Evolutionary conservation across 2,888 invertebrate genomes (phyloP).

Genomic region (Rugalucina vietnamica): DNA sequence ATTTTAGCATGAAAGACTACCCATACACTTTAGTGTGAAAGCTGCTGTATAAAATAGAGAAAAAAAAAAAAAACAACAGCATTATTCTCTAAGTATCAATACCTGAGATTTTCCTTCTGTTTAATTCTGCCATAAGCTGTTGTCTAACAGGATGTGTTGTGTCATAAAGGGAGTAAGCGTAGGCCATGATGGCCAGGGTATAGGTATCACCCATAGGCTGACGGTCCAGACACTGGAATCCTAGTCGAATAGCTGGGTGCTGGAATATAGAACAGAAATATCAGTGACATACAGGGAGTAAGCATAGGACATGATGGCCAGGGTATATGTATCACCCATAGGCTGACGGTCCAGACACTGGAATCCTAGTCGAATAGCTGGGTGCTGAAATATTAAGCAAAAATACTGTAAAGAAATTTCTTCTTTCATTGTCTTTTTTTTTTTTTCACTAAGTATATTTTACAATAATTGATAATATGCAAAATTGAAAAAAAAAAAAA

Average conservation of each 20-base stretch:
- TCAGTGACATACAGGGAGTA: slow-evolving; percentile 67
- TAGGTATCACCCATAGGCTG: slow-evolving; percentile 74
- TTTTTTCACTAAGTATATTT: too few species aligned
- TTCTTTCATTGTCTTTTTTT: too few species aligned
- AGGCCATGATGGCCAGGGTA: slow-evolving; percentile 74
- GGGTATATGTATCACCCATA: slow-evolving; percentile 75
- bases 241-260: slow-evolving; percentile 47
- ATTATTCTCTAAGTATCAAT: too few species aligned
- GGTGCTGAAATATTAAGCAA: slow-evolving; percentile 10
- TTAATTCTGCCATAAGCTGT: slow-evolving; percentile 58
- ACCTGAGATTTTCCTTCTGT: slow-evolving; percentile 40
- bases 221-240: slow-evolving; percentile 62
- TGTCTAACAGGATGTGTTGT: slow-evolving; percentile 31
- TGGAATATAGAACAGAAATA: background rate
- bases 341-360: slow-evolving; percentile 62
- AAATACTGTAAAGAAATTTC: too few species aligned
- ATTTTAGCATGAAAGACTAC: too few species aligned
- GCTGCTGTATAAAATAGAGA: too few species aligned
- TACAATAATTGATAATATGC: too few species aligned
- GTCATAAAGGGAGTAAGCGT: slow-evolving; percentile 71
- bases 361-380: slow-evolving; percentile 58
- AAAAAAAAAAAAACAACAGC: too few species aligned
- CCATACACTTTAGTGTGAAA: too few species aligned
- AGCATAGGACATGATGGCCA: slow-evolving; percentile 76
- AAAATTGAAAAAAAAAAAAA: too few species aligned